A percentile compares a stretch with the other conserved stretches of the same genome.
phyloP scores from a whole-genome alignment of 2,797 vertebrate species.

The Spinibarbus caldwelli region DNA sequence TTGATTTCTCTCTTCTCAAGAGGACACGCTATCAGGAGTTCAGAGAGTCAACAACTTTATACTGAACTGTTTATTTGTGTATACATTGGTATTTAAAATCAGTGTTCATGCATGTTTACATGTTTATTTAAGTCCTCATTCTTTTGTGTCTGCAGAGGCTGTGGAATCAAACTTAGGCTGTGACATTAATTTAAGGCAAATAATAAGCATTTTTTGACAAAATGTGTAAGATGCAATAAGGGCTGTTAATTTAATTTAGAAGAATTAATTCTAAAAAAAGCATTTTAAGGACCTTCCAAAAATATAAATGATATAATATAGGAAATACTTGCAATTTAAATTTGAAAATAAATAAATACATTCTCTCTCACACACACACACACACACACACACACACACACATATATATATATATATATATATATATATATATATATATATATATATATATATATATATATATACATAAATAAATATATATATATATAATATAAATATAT shows the following conservation, averaged over 20 bases:
- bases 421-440: too few relatives aligned
- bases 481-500: too few relatives aligned
- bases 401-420: too few relatives aligned
- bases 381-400: too few relatives aligned
- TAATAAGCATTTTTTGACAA: too few relatives aligned
- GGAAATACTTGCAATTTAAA: too few relatives aligned
- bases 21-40: slow-evolving; percentile 57
- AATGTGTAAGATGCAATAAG: background rate
- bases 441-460: too few relatives aligned
- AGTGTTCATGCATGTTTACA: background rate
- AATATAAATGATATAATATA: too few relatives aligned
- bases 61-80: slow-evolving; percentile 7
- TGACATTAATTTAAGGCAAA: background rate
- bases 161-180: background rate
- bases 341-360: too few relatives aligned
- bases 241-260: background rate
- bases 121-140: background rate
- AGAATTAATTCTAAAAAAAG: background rate
- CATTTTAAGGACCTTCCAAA: too few relatives aligned
- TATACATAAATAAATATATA: too few relatives aligned
- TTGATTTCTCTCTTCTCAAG: slow-evolving; percentile 62
- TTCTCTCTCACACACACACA: too few relatives aligned
- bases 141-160: background rate
- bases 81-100: background rate
- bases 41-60: slow-evolving; percentile 41